Base-by-base conservation (phyloP, 2,113 vertebrate genomes). In the rat (Rattus norvegicus) region DNA sequence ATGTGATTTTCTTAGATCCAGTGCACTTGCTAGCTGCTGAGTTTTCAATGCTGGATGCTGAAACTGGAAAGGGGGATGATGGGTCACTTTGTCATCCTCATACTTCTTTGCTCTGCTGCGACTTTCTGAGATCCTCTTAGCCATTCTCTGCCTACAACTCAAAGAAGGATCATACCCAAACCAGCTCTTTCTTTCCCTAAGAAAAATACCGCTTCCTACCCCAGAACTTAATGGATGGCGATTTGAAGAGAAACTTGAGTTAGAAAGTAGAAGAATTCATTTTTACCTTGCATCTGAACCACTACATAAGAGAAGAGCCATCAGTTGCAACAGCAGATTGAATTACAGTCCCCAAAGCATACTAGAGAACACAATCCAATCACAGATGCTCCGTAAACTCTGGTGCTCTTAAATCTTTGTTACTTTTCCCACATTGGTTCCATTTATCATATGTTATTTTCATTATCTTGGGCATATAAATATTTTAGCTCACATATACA, bases 361-460 rank as follows among this genome's bases (percentile, higher is more conserved):
- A 92, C 72, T 0, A 94, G 90, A 92, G 56, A 98, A 97, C 90
- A 97, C 95, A 98, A 85, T 96, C 93, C 97, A 97, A 98, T 98
- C 97, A 97, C 97, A 97, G 95, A 86, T 95, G 93, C 84, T 98
- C 98, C 97, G 81, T 97, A 98, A 98, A 88, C 43, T 86, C 91
- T 2, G 70, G 92, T 92, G 83, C 92, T 90, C 61, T 94, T 97
- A 98, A 97, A 98, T 97, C 83, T 94, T 93, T 90, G 98, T 98
- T 98, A 93, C 92, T 97, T 98, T 98, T 88, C 85, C 93, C 96
- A 76, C 79, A 75, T 89, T 97, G 86, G 88, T 97, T 95, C 95
- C 86, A 94, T 97, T 97, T 94, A 96, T 91, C 93, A 97, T 89
- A 96, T 97, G 98, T 98, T 97, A 97, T 98, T 98, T 98, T 97